These are phyloP conservation scores for Platysteira castanea DNA, from an alignment of 2,113 vertebrate species.

Conservation along the genomic window DNA sequence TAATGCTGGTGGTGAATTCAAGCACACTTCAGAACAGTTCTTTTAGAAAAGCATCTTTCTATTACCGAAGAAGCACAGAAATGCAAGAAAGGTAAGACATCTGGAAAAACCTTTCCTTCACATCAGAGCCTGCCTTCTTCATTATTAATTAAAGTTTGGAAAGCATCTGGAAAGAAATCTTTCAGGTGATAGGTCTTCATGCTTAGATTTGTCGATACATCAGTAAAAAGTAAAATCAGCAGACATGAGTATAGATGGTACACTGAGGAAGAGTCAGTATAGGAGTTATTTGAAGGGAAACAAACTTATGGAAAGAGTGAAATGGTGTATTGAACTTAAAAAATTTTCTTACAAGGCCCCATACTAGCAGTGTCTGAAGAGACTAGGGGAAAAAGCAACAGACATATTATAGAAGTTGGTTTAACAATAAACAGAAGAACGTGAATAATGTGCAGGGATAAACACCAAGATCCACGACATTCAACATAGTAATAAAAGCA, in stretches of 20 bases:
- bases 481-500: neutral
- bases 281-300: neutral
- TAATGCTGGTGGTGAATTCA: neutral
- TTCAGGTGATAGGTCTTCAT: neutral
- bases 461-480: neutral
- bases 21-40: neutral
- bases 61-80: neutral
- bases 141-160: neutral
- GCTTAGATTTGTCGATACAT: accelerated
- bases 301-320: neutral
- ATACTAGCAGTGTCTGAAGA: neutral
- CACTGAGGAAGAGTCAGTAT: neutral
- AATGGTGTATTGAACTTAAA: neutral
- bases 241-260: neutral
- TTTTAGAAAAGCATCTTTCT: neutral
- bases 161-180: neutral
- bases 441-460: neutral
- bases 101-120: neutral
- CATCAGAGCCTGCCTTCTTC: neutral
- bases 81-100: neutral
- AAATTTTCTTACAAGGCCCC: neutral
- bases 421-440: neutral
- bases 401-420: neutral
- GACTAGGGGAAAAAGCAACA: neutral
- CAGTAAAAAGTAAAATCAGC: neutral